Evolutionary conservation across 2,888 invertebrate species (phyloP), one percentile per base, ranked within the genome.

Genomic region (Callyntrura guangdongensis): DNA sequence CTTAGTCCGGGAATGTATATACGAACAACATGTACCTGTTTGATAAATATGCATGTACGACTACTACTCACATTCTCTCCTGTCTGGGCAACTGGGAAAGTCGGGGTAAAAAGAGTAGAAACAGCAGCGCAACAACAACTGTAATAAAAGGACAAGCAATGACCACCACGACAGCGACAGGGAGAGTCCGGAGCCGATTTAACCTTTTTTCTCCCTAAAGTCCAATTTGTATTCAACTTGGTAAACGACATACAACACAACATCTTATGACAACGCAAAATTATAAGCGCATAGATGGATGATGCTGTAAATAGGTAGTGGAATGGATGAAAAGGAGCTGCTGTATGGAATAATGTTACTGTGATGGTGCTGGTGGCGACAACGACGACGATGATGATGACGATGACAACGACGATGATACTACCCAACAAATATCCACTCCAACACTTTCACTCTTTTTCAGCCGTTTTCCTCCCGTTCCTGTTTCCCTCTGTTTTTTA

Each of bases 221-320:
- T 77, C 87, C 87, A 87, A 87, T 87, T 87, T 87, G 79, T 79
- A 87, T 87, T 87, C 87, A 79, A 87, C 64, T 67, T 64, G 87
- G 36, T 59, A 61, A 36, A 77, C 25, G 36, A 36, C 36, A 36
- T 49, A 85, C 53, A 74, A 74, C 47, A 77, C 25, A 53, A n/a
- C 14, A 53, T 77, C 77, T 53, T 45, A 74, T n/a, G 25, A 79
- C 67, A 22, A 79, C 22, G 22, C 22, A 36, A 36, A 36, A 36
- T 36, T 36, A 77, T 9, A 74, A 53, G 49, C 25, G 53, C 22
- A 17, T 14, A 47, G 36, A 36, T 36, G 36, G 36, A 36, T 36
- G 36, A 6, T 36, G 36, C 36, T 25, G 20, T 20, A 17, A n/a
- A 0, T 69, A 69, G 36, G 6, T 2, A 36, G 36, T 36, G 9